A percentile compares a stretch with the other conserved stretches of the same genome.
Conservation (phyloP, 2,113 vertebrate species). For the Hemiscyllium ocellatum region DNA sequence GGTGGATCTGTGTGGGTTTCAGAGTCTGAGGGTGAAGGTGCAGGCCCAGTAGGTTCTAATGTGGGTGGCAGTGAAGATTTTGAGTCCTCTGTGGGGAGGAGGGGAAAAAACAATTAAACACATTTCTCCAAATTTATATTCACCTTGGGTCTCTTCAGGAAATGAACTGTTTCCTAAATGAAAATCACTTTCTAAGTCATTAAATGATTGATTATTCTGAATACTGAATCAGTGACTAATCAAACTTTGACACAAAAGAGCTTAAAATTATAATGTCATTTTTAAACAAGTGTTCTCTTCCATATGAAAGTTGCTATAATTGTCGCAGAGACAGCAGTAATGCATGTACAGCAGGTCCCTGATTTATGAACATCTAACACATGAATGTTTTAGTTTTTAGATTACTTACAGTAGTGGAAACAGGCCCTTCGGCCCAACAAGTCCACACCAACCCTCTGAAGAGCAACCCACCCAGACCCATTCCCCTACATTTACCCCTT, state of each 20-base stretch:
- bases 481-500: too few relatives aligned
- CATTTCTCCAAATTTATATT: conserved; percentile 34
- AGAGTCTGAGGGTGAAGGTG: conserved; percentile 70
- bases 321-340: not conserved
- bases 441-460: too few relatives aligned
- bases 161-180: not conserved
- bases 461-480: too few relatives aligned
- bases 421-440: too few relatives aligned
- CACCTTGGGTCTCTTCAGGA: not conserved
- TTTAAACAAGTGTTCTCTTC: not conserved
- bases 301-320: not conserved
- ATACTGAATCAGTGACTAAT: not conserved
- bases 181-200: not conserved
- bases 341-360: too few relatives aligned
- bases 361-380: too few relatives aligned
- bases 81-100: conserved; percentile 67
- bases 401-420: too few relatives aligned
- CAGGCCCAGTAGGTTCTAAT: conserved; percentile 82
- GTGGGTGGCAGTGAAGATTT: conserved; percentile 79
- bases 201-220: not conserved
- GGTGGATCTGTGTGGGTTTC: conserved; percentile 82
- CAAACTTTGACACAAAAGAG: not conserved
- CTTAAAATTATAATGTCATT: not conserved
- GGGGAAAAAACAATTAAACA: conserved; percentile 45
- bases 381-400: too few relatives aligned